These are phyloP conservation scores for Pimephales promelas DNA, from an alignment of 2,113 vertebrate species.

Conservation along the genomic window DNA sequence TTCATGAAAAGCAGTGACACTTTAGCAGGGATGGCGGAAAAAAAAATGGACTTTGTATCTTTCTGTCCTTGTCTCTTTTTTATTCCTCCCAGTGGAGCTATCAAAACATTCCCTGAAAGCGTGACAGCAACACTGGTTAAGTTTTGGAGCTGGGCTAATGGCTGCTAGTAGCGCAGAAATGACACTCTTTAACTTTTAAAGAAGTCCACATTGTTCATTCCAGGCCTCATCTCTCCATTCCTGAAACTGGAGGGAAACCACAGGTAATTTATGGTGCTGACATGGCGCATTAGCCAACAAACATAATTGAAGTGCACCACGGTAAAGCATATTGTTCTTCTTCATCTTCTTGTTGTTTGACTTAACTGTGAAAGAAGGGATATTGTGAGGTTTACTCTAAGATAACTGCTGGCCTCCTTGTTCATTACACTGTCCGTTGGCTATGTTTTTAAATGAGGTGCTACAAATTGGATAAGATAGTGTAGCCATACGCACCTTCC, in stretches of 20 bases:
- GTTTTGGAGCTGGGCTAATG: not conserved
- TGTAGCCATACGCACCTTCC: constrained; percentile 78
- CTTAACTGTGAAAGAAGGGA: constrained; percentile 40
- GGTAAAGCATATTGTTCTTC: constrained; percentile 30
- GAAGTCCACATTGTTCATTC: not conserved
- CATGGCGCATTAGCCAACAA: constrained; percentile 29
- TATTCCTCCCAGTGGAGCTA: not conserved
- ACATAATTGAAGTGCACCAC: constrained; percentile 23
- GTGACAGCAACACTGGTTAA: not conserved
- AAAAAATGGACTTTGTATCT: not conserved
- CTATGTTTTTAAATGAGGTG: constrained; percentile 46
- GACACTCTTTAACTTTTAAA: not conserved
- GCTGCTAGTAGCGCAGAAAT: constrained; percentile 4
- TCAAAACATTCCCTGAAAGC: not conserved
- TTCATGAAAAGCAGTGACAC: not conserved
- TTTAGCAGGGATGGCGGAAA: not conserved
- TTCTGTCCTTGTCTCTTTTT: not conserved
- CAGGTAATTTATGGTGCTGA: constrained; percentile 11
- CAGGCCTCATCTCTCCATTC: not conserved
- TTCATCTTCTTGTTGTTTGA: constrained; percentile 22
- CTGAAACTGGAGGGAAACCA: constrained; percentile 15
- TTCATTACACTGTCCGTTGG: constrained; percentile 54
- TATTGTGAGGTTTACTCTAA: constrained; percentile 45
- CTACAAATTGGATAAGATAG: constrained; percentile 45
- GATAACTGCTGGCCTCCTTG: constrained; percentile 36